phyloP scores from a whole-genome alignment of 92 coral and sea anemone genomes.

The Paragorgia papillata region DNA sequence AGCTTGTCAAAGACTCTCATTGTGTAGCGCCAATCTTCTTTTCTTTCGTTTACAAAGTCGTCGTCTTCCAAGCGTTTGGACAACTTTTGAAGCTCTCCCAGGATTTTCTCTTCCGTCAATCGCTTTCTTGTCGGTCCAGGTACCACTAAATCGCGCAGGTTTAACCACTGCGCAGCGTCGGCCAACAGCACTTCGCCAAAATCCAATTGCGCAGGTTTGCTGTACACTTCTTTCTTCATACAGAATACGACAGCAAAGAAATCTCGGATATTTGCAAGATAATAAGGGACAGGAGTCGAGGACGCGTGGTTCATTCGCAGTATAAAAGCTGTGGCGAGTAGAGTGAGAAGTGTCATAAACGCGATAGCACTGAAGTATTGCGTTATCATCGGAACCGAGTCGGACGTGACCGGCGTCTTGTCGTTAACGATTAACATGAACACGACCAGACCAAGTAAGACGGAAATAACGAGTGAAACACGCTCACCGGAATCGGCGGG shows the following conservation, averaged over 20 bases:
- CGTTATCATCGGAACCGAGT: constrained; percentile 22
- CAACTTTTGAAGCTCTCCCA: not conserved
- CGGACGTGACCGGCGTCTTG: constrained; percentile 42
- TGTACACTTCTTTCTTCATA: not conserved
- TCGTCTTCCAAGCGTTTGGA: constrained; percentile 11
- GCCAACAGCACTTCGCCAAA: not conserved
- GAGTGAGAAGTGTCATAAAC: not conserved
- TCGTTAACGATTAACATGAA: constrained; percentile 82
- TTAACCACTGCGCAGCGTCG: not conserved
- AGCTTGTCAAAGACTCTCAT: constrained; percentile 75
- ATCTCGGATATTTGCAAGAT: not conserved
- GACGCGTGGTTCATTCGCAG: constrained; percentile 21
- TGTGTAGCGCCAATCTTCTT: constrained; percentile 82
- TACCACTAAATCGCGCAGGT: not conserved
- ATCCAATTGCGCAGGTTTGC: not conserved
- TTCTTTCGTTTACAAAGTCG: constrained; percentile 1
- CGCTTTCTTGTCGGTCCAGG: not conserved
- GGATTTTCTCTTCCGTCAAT: constrained; percentile 3
- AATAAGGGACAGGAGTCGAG: constrained; percentile 2
- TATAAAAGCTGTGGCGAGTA: constrained; percentile 22
- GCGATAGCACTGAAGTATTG: constrained; percentile 24
- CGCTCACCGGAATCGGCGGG: constrained; percentile 96
- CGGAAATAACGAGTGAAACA: constrained; percentile 85
- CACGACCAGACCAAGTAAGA: constrained; percentile 87
- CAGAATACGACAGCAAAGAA: constrained; percentile 8